These are phyloP conservation scores for Gobionotothen gibberifrons DNA, from an alignment of 2,797 vertebrate species.

Conservation along the genomic window DNA sequence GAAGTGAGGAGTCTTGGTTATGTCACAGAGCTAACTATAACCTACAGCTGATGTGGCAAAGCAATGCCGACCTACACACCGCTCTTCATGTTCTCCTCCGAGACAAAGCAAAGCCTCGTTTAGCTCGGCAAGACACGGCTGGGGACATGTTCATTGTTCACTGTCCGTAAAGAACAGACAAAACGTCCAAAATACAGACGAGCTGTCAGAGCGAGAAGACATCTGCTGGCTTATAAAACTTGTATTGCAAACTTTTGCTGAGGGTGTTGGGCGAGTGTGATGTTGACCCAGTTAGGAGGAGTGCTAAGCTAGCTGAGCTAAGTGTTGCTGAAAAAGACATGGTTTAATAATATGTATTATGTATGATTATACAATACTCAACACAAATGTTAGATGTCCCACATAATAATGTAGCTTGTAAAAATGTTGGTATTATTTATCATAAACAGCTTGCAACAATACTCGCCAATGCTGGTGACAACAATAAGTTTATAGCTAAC, in stretches of 20 bases:
- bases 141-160: background rate
- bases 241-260: conserved; percentile 50
- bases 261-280: conserved; percentile 38
- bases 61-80: conserved; percentile 67
- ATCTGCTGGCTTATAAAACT: background rate
- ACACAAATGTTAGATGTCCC: accelerated
- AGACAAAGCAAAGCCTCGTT: conserved; percentile 67
- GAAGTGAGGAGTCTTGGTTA: background rate
- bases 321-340: background rate
- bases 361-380: accelerated
- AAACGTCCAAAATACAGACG: background rate
- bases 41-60: conserved; percentile 77
- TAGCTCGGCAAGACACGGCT: conserved; percentile 12
- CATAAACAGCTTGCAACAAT: background rate
- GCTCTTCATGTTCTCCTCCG: conserved; percentile 34
- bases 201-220: background rate
- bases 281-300: conserved; percentile 72
- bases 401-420: background rate
- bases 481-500: conserved; percentile 19
- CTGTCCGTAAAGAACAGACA: background rate
- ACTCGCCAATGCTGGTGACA: background rate
- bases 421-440: background rate
- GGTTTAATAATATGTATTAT: no score
- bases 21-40: conserved; percentile 35
- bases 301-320: conserved; percentile 65